Evolutionary conservation across 2,113 vertebrate genomes (phyloP).

Genomic region (Saguinus midas): DNA sequence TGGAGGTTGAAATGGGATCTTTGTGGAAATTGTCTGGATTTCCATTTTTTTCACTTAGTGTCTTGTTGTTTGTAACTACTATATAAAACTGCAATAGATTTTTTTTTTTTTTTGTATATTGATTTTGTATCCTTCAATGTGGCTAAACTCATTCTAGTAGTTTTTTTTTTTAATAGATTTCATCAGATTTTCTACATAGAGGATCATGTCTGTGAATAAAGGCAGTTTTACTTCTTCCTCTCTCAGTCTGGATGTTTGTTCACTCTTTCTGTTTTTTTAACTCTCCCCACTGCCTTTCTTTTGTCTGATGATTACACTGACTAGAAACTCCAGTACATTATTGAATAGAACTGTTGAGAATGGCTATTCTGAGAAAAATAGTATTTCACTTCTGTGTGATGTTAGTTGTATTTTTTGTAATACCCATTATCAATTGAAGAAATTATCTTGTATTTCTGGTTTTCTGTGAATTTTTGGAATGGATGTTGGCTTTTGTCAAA

Average conservation of each 20-base stretch:
- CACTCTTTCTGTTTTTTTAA: neutral
- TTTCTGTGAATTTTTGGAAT: constrained; percentile 34
- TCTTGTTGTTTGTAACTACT: neutral
- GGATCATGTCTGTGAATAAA: neutral
- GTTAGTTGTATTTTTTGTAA: neutral
- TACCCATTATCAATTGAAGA: constrained; percentile 2
- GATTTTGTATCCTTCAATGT: neutral
- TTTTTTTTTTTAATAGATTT: neutral
- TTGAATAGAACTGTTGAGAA: neutral
- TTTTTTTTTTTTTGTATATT: neutral
- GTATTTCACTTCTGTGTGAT: neutral
- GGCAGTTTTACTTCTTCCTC: neutral
- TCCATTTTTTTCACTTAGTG: neutral
- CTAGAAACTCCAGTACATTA: neutral
- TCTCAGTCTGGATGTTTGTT: neutral
- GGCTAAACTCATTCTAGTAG: neutral
- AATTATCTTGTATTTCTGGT: neutral
- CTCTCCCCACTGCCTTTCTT: neutral
- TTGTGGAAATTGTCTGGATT: neutral
- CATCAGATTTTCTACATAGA: neutral
- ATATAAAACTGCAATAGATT: neutral
- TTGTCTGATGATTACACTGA: neutral
- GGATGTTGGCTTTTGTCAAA: neutral
- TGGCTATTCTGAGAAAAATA: neutral
- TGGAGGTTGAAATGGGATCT: neutral